Base-by-base conservation (phyloP, 2,797 vertebrate genomes). In the Myotis myotis region DNA sequence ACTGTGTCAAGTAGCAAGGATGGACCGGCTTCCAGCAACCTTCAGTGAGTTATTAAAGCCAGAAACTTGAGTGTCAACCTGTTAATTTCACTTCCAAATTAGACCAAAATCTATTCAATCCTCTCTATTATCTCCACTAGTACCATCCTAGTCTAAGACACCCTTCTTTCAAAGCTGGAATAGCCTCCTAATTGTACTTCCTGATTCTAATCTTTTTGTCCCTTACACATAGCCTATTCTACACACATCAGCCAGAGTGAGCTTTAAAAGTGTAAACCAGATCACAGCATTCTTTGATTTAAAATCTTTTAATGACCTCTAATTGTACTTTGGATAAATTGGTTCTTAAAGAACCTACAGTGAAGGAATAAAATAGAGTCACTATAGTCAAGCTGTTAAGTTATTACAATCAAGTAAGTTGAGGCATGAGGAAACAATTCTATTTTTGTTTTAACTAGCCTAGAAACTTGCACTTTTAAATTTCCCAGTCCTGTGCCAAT, bases 61-160 rank as follows among this genome's bases (percentile, higher is more conserved):
- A 41, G 60, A 95, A 90, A 85, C 62, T 55, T 88, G 70, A 90
- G 57, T 60, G 41, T 55, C 66, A 94, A n/a, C 28, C n/a, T 90
- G 23, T 66, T 75, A 33, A 57, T 72, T 87, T 94, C n/a, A 66
- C 36, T 96, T 92, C 70, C 36, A 79, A 88, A 74, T 68, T 38
- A 33, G 15, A 62, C 8, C 83, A 53, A 41, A n/a, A 30, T 60
- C 25, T 87, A 17, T 80, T 89, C 17, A 51, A 1, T 55, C 28
- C 10, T 89, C 16, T 72, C 78, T 74, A 8, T 30, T 66, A 16
- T 33, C 28, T 87, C 71, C 36, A 83, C 19, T 3, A 53, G 20
- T 57, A 60, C 8, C 20, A 57, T 51, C 30, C 53, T 57, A 33
- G 33, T 49, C 44, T 44, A 85, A 87, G 28, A 47, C 28, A 80